Percentiles rank a stretch among this genome's conserved stretches.
Conservation (phyloP, 2,888 invertebrate species). For the Doris montereyensis region DNA sequence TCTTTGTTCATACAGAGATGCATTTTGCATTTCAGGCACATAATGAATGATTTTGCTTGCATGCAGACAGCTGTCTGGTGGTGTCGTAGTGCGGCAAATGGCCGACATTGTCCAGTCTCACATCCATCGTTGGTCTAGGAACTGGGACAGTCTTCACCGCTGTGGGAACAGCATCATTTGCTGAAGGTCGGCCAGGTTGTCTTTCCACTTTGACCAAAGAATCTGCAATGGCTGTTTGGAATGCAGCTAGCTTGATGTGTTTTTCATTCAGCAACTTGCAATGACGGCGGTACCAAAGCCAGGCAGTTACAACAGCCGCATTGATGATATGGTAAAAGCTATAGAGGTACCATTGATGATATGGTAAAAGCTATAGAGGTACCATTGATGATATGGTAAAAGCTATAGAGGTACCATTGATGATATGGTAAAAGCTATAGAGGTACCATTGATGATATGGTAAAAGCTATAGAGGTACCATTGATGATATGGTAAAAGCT, state of each 20-base stretch:
- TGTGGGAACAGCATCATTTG: too few species aligned
- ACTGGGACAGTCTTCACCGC: too few species aligned
- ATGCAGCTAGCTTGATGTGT: conserved; percentile 33
- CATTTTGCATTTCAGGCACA: conserved; percentile 32
- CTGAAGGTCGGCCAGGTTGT: conserved; percentile 17
- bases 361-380: too few species aligned
- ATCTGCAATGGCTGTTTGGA: conserved; percentile 29
- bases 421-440: too few species aligned
- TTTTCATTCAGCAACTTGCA: conserved; percentile 29
- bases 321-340: too few species aligned
- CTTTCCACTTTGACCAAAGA: conserved; percentile 6
- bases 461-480: too few species aligned
- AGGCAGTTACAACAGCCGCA: conserved; percentile 43
- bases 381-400: too few species aligned
- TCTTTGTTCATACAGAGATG: conserved; percentile 30
- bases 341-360: too few species aligned
- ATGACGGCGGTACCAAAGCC: conserved; percentile 43
- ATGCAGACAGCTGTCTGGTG: background rate
- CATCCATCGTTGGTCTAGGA: too few species aligned
- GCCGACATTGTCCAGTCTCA: conserved; percentile 21
- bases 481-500: conserved; percentile 43
- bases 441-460: too few species aligned
- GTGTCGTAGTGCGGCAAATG: conserved; percentile 18
- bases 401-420: too few species aligned
- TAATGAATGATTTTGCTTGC: background rate